These are phyloP conservation scores for Sceliomorpha sp. DNA, from an alignment of 2,888 invertebrate genomes.

Conservation along the genomic window DNA sequence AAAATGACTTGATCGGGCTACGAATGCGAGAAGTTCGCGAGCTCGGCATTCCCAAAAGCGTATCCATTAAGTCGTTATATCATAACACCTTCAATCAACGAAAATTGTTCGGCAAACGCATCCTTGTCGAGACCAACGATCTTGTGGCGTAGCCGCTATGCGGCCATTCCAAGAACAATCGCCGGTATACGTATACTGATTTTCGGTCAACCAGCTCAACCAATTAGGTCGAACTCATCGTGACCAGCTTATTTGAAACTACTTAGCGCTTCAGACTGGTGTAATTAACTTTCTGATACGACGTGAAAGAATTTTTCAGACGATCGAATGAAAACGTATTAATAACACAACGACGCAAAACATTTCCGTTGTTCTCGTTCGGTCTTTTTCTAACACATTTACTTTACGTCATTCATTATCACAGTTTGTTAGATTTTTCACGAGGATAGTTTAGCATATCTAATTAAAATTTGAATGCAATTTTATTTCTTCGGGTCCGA, in stretches of 20 bases:
- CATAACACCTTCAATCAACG: constrained; percentile 54
- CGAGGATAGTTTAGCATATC: too few species aligned
- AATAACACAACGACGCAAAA: too few species aligned
- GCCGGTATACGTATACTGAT: background rate
- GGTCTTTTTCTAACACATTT: too few species aligned
- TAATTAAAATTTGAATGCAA: too few species aligned
- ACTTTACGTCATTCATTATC: too few species aligned
- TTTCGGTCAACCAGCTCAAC: constrained; percentile 3
- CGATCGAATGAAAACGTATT: too few species aligned
- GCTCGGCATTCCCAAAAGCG: constrained; percentile 12
- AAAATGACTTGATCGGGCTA: constrained; percentile 14
- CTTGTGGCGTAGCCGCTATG: too few species aligned
- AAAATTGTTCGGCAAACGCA: constrained; percentile 51
- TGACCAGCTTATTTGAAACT: background rate
- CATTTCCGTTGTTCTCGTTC: too few species aligned
- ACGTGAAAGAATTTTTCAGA: background rate
- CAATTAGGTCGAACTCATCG: constrained; percentile 1
- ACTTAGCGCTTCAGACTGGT: background rate
- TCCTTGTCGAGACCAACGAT: too few species aligned
- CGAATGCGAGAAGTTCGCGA: constrained; percentile 2
- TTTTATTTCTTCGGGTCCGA: too few species aligned
- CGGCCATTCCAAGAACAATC: background rate
- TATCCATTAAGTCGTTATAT: constrained; percentile 55
- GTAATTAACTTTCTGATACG: too few species aligned
- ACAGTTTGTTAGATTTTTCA: too few species aligned